Conservation (phyloP, 2,113 vertebrate species). For the Bucco capensis region DNA sequence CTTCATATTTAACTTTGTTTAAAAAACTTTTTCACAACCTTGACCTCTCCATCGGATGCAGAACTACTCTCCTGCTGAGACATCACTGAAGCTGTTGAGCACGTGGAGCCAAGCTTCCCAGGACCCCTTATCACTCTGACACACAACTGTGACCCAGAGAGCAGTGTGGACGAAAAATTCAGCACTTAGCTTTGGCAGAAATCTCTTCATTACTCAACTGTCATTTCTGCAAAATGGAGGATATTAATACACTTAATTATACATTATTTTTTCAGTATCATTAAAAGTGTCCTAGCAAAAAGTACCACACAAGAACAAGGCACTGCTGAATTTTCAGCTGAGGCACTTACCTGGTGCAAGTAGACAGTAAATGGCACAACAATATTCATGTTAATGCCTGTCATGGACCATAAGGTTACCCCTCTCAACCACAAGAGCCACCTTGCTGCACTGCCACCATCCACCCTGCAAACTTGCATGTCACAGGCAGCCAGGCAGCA, state of each 20-base stretch:
- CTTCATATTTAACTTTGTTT: not conserved
- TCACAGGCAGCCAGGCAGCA: rapidly evolving
- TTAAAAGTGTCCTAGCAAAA: not conserved
- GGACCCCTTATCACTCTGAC: not conserved
- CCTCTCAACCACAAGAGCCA: rapidly evolving
- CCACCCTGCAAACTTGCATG: rapidly evolving
- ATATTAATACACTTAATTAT: not conserved
- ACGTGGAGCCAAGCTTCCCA: not conserved
- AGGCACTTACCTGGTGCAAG: not conserved
- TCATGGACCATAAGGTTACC: rapidly evolving
- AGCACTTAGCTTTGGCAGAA: rapidly evolving
- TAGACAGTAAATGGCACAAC: rapidly evolving
- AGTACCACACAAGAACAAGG: rapidly evolving
- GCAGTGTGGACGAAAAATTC: not conserved
- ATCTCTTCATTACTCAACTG: rapidly evolving
- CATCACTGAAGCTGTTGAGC: not conserved
- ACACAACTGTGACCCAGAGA: not conserved
- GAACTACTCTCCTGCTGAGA: not conserved
- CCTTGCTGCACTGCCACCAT: not conserved
- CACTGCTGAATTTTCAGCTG: not conserved
- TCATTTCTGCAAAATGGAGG: not conserved
- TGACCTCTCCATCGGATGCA: not conserved
- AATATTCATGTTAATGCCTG: not conserved
- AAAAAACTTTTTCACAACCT: not conserved
- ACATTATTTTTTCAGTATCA: not conserved